These are phyloP conservation scores for Apodemus sylvaticus DNA, from an alignment of 2,113 vertebrate genomes.

Conservation along the genomic window DNA sequence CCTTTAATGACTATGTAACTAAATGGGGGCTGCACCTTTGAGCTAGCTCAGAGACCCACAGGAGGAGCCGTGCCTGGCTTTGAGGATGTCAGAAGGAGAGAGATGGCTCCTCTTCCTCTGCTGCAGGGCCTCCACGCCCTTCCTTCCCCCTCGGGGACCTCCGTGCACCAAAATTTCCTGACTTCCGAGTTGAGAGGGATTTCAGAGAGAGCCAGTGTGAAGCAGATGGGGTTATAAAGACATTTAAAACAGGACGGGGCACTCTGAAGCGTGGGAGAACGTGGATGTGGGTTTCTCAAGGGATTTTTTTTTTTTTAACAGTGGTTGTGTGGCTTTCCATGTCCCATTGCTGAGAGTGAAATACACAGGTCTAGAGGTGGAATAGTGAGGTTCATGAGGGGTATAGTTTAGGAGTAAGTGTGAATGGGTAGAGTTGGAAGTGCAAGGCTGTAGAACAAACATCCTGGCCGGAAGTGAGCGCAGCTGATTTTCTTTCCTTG, in stretches of 20 bases:
- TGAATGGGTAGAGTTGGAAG: not conserved
- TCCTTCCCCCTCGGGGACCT: too few relatives aligned
- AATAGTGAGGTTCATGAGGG: not conserved
- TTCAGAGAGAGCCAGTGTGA: not conserved
- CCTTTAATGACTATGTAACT: not conserved
- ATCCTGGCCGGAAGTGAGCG: not conserved
- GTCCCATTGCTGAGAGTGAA: not conserved
- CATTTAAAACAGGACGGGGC: not conserved
- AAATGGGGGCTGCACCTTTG: accelerated
- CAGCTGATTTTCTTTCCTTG: not conserved
- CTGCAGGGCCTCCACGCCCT: too few relatives aligned
- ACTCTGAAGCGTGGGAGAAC: not conserved
- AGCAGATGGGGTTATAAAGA: not conserved
- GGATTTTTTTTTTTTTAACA: not conserved
- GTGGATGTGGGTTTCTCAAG: not conserved
- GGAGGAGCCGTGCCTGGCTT: not conserved
- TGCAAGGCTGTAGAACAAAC: not conserved
- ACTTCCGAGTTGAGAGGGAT: not conserved
- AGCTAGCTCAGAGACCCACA: not conserved
- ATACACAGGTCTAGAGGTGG: not conserved
- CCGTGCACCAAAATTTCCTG: too few relatives aligned
- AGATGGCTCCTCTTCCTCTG: not conserved
- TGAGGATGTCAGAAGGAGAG: not conserved
- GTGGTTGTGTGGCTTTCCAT: not conserved
- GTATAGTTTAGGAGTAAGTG: not conserved